Conservation (phyloP, 2,888 invertebrate genomes). For the Diachrysia chrysitis region DNA sequence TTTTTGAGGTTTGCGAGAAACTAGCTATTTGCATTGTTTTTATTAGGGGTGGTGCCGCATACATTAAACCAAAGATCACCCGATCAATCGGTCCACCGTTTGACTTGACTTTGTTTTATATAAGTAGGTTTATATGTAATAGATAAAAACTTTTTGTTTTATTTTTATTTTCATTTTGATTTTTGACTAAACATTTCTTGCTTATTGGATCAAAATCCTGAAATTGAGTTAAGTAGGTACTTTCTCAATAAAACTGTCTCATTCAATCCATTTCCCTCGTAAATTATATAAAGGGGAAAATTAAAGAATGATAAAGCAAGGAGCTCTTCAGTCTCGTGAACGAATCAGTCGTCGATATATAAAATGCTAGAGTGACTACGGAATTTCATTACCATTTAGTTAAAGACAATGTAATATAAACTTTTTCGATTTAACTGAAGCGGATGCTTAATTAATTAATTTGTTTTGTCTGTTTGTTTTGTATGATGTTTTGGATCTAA, state of each 20-base stretch:
- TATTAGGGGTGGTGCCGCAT: too few species aligned
- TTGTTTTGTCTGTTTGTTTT: background rate
- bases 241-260: slow-evolving; percentile 48
- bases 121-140: too few species aligned
- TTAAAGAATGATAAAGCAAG: slow-evolving; percentile 35
- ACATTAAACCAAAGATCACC: too few species aligned
- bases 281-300: slow-evolving; percentile 52
- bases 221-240: too few species aligned
- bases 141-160: too few species aligned
- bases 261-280: slow-evolving; percentile 25
- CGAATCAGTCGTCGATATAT: slow-evolving; percentile 1
- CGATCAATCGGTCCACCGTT: too few species aligned
- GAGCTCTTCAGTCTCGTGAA: slow-evolving; percentile 8
- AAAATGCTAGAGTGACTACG: background rate
- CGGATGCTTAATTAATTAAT: background rate
- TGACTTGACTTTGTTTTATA: too few species aligned
- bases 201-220: too few species aligned
- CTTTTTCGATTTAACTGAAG: background rate
- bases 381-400: slow-evolving; percentile 11
- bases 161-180: too few species aligned
- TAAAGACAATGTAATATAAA: background rate
- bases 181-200: too few species aligned
- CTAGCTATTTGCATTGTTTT: too few species aligned
- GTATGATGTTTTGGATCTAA: background rate
- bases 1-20: too few species aligned